Conservation (phyloP, 2,797 vertebrate genomes). For the Poeciliopsis turneri region DNA sequence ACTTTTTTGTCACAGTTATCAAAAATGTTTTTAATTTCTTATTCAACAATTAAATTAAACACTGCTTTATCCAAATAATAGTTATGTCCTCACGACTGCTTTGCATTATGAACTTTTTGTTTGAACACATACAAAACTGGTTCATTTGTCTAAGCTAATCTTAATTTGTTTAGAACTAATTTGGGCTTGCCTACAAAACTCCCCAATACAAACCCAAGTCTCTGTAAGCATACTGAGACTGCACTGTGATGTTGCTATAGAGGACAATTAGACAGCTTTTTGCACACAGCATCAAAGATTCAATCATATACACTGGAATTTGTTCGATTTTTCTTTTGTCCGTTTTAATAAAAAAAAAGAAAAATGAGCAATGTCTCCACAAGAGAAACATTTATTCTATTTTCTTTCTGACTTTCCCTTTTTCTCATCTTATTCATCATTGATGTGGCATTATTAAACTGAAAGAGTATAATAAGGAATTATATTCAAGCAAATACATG, state of each 20-base stretch:
- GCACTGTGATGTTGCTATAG: neutral
- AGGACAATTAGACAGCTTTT: neutral
- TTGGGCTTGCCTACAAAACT: neutral
- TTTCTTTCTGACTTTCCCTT: slow-evolving; percentile 1
- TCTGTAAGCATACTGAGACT: too few species aligned
- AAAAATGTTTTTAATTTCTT: too few species aligned
- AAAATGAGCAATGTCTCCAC: slow-evolving; percentile 11
- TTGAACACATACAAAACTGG: too few species aligned
- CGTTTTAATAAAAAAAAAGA: neutral
- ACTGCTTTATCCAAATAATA: too few species aligned
- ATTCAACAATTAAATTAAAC: too few species aligned
- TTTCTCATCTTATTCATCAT: slow-evolving; percentile 44
- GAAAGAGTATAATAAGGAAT: slow-evolving; percentile 55
- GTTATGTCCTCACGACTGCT: too few species aligned
- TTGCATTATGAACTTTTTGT: too few species aligned
- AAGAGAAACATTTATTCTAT: slow-evolving; percentile 34
- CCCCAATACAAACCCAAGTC: too few species aligned
- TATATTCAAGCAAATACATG: slow-evolving; percentile 45
- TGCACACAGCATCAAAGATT: neutral
- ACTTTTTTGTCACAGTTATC: too few species aligned
- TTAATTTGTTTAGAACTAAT: neutral
- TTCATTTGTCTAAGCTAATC: too few species aligned
- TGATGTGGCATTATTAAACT: slow-evolving; percentile 17
- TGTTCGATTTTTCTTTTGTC: neutral
- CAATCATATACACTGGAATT: neutral